Conservation (phyloP, 2,797 vertebrate genomes). For the Leptodactylus fallax region DNA sequence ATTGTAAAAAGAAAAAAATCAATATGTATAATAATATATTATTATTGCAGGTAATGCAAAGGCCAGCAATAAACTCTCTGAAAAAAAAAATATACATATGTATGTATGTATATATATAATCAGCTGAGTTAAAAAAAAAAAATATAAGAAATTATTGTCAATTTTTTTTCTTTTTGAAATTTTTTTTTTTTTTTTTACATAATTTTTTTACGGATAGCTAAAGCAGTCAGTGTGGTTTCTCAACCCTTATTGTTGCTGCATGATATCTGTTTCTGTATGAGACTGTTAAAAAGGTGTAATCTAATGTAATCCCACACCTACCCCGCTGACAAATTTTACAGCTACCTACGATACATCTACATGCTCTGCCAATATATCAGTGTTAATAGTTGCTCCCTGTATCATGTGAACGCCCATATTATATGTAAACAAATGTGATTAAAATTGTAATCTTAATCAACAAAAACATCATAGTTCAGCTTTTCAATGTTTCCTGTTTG, state of each 20-base stretch:
- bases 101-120: constrained; percentile 7
- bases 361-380: constrained; percentile 91
- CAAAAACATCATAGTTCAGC: constrained; percentile 91
- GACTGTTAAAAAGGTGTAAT: constrained; percentile 86
- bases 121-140: constrained; percentile 74
- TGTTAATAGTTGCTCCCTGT: constrained; percentile 94
- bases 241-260: constrained; percentile 77
- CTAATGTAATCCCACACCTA: constrained; percentile 79
- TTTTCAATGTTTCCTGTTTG: constrained; percentile 94
- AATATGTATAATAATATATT: constrained; percentile 67
- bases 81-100: constrained; percentile 62
- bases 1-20: constrained; percentile 20
- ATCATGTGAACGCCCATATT: constrained; percentile 95
- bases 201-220: constrained; percentile 75
- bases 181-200: constrained; percentile 73
- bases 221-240: constrained; percentile 76
- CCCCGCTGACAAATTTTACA: constrained; percentile 81
- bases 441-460: constrained; percentile 98
- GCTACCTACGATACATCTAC: constrained; percentile 81
- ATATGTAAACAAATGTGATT: constrained; percentile 99
- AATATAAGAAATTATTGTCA: constrained; percentile 67
- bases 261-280: constrained; percentile 82
- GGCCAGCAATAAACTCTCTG: constrained; percentile 71
- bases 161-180: constrained; percentile 67
- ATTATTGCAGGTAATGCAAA: constrained; percentile 73